A percentile compares a stretch with the other conserved stretches of the same genome.
Conservation (phyloP, 2,888 invertebrate species). For the Philopedon plagiatum region DNA sequence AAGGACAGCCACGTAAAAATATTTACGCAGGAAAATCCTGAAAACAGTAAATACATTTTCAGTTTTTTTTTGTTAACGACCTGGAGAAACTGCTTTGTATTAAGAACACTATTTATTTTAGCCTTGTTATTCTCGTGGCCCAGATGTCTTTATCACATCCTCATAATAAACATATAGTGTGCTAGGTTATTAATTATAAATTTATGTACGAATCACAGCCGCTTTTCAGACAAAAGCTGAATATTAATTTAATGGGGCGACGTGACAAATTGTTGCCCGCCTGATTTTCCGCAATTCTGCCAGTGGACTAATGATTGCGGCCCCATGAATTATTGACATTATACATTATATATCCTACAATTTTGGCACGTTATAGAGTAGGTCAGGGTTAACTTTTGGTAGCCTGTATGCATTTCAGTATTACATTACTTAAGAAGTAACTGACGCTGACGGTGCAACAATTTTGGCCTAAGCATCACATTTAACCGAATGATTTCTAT, state of each 20-base stretch:
- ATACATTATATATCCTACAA: slow-evolving; percentile 36
- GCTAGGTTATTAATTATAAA: slow-evolving; percentile 17
- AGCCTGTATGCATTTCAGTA: neutral
- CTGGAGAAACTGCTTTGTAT: too few relatives aligned
- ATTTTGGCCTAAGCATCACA: too few relatives aligned
- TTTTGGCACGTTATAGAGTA: slow-evolving; percentile 22
- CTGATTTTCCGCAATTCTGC: slow-evolving; percentile 43
- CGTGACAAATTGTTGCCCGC: slow-evolving; percentile 43
- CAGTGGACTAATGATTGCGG: slow-evolving; percentile 35
- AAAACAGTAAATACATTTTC: too few relatives aligned
- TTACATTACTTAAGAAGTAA: too few relatives aligned
- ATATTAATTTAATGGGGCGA: slow-evolving; percentile 40
- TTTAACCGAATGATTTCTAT: too few relatives aligned
- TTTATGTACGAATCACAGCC: slow-evolving; percentile 15
- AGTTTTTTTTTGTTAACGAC: too few relatives aligned
- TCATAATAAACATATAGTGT: slow-evolving; percentile 12
- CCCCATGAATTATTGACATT: slow-evolving; percentile 41
- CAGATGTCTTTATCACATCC: slow-evolving; percentile 14
- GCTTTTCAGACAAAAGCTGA: slow-evolving; percentile 36
- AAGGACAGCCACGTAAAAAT: too few relatives aligned
- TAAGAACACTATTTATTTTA: too few relatives aligned
- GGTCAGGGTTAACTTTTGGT: slow-evolving; percentile 31
- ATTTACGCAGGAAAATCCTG: too few relatives aligned
- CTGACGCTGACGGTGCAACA: too few relatives aligned
- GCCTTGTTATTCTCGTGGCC: neutral